phyloP scores from a whole-genome alignment of 2,888 invertebrate genomes.

The Pediacus dermestoides region DNA sequence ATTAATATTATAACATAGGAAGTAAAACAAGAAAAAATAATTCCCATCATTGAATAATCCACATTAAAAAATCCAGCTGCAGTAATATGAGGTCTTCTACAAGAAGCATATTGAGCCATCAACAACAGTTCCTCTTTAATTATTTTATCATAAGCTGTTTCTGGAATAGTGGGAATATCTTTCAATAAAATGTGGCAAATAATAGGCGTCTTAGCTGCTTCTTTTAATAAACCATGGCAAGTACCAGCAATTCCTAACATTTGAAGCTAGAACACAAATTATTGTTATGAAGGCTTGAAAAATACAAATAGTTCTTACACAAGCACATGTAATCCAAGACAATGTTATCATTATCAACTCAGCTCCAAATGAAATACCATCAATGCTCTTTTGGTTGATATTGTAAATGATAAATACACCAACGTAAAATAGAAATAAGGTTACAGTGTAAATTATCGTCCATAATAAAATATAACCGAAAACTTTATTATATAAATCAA shows the following conservation, averaged over 20 bases:
- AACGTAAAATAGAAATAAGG: too few relatives aligned
- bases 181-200: slow-evolving; percentile 21
- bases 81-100: slow-evolving; percentile 16
- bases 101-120: slow-evolving; percentile 20
- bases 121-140: slow-evolving; percentile 21
- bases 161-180: slow-evolving; percentile 13
- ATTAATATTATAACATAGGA: slow-evolving; percentile 20
- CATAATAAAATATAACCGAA: too few relatives aligned
- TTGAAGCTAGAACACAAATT: slow-evolving; percentile 17
- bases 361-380: too few relatives aligned
- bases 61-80: slow-evolving; percentile 20
- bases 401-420: too few relatives aligned
- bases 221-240: slow-evolving; percentile 15
- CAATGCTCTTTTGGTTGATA: too few relatives aligned
- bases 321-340: too few relatives aligned
- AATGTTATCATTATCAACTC: too few relatives aligned
- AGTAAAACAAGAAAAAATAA: slow-evolving; percentile 19
- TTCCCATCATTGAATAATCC: slow-evolving; percentile 19
- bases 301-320: neutral
- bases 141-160: slow-evolving; percentile 8
- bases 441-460: too few relatives aligned
- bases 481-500: too few relatives aligned
- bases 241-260: slow-evolving; percentile 12
- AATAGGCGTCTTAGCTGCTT: slow-evolving; percentile 18
- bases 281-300: too few relatives aligned